Evolutionary conservation across 1,140 invertebrate genomes (phyloP), one percentile per base, ranked within the genome.

Genomic region (Leptonema lineaticorne): DNA sequence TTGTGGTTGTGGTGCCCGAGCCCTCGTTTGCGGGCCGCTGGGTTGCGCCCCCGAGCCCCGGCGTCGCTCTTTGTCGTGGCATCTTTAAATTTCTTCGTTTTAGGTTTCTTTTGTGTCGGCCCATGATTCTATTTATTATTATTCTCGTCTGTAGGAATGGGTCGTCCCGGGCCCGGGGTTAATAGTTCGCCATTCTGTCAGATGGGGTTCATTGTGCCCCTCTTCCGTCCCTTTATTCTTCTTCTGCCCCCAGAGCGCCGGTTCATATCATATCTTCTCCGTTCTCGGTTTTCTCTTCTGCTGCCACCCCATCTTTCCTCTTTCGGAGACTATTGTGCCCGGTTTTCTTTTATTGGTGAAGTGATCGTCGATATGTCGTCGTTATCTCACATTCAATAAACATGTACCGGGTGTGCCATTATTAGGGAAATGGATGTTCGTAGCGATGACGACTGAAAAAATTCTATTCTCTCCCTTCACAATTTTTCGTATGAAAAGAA

Each of bases 81-180:
- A 70, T 67, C 69, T 63, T 67, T 64, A 70, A 60, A 68, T 70
- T 62, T 67, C 62, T 56, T 67, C 58, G 60, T 56, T 68, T 70
- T 68, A 58, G 48, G 65, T 65, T 70, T 59, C 69, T 67, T 70
- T 70, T 70, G 69, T 68, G 65, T 67, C 60, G 48, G 50, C 27
- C 59, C 59, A 63, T 70, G 59, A 64, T 56, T 63, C 59, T 68
- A 70, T 70, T 70, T 70, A 70, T 70, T 70, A 67, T 70, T 70
- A 70, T 64, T 67, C 66, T 59, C 41, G 22, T 50, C 24, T 56
- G 64, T 29, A 27, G 48, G 41, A 67, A 62, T 63, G 65, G 28
- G 37, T 63, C 45, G 56, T 50, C 53, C 33, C 33, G 33, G 28
- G 65, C 30, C 50, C 56, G 33, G 68, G 62, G 53, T 69, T 63